Evolutionary conservation across 37 sponge, comb jelly and placozoan genomes (phyloP).

Genomic region (Amphimedon queenslandica): DNA sequence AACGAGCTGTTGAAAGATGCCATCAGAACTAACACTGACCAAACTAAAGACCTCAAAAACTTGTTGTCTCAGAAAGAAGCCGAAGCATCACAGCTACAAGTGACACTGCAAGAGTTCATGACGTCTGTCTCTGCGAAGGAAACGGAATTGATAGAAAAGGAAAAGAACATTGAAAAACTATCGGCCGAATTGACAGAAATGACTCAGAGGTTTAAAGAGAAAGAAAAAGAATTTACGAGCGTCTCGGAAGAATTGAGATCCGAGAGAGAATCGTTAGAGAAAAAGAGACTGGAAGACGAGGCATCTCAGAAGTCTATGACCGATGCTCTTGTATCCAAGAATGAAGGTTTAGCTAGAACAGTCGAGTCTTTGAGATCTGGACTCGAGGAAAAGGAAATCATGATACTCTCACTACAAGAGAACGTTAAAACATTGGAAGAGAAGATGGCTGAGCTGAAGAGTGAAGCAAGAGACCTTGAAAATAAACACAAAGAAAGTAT

Average conservation of each 20-base stretch:
- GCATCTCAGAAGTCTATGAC: background rate
- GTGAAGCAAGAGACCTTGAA: background rate
- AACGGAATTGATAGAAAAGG: slow-evolving; percentile 18
- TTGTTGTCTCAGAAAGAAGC: background rate
- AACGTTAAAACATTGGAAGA: background rate
- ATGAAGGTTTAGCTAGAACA: background rate
- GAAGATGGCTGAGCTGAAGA: background rate
- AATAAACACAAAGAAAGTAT: background rate
- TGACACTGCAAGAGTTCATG: background rate
- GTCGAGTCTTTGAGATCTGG: background rate
- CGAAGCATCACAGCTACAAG: background rate
- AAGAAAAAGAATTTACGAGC: background rate
- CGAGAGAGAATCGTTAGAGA: background rate
- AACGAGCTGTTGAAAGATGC: background rate
- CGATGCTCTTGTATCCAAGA: too few species aligned
- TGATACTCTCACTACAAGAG: background rate
- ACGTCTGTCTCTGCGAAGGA: background rate
- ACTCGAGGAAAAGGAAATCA: background rate
- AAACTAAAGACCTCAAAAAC: slow-evolving; percentile 13
- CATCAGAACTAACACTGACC: slow-evolving; percentile 1
- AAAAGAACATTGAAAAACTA: background rate
- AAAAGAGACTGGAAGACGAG: background rate
- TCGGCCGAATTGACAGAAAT: slow-evolving; percentile 11
- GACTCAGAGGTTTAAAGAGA: background rate
- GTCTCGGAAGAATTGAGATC: background rate